A percentile compares a stretch with the other conserved stretches of the same genome.
phyloP scores from a whole-genome alignment of 37 sponge, comb jelly and placozoan species.

The Beroe ovata region DNA sequence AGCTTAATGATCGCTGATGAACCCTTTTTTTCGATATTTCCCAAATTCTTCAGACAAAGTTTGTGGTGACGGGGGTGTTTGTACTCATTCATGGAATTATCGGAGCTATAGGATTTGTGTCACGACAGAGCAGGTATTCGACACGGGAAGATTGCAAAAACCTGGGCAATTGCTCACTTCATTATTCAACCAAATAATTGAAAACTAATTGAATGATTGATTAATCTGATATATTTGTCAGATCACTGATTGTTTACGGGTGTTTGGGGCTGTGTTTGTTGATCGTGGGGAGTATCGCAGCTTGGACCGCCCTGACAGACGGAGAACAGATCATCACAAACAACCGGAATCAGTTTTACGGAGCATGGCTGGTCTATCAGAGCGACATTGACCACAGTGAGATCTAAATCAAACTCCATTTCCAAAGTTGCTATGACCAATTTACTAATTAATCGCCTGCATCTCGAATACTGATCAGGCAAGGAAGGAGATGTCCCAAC shows the following conservation, averaged over 20 bases:
- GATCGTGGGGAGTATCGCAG: neutral
- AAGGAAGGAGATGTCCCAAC: slow-evolving; percentile 6
- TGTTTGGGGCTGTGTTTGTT: slow-evolving; percentile 6
- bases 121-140: slow-evolving; percentile 41
- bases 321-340: neutral
- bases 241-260: slow-evolving; percentile 41
- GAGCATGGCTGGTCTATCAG: neutral
- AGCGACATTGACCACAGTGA: neutral
- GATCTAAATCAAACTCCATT: no score
- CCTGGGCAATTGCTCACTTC: no score
- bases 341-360: neutral
- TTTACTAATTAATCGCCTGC: no score
- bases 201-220: no score
- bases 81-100: slow-evolving; percentile 26
- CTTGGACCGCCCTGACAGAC: neutral
- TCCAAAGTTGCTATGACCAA: no score
- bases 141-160: no score
- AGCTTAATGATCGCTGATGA: neutral
- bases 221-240: no score
- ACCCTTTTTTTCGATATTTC: neutral
- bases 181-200: no score
- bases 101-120: slow-evolving; percentile 48
- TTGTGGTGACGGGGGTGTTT: slow-evolving; percentile 7
- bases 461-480: no score
- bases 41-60: slow-evolving; percentile 59